Base-by-base conservation (phyloP, 1,140 invertebrate species). In the Holotrichia oblita region DNA sequence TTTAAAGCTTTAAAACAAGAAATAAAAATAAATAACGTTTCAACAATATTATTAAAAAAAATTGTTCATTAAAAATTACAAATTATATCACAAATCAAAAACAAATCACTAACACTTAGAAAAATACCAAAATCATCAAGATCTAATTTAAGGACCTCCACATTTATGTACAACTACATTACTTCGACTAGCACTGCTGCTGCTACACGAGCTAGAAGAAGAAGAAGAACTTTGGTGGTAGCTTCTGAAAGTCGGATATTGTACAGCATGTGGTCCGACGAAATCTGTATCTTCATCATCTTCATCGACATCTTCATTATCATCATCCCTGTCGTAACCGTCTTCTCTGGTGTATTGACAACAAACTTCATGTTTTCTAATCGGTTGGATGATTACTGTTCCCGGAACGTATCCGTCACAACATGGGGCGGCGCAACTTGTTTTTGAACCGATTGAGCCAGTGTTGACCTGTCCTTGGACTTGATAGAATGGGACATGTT, bases 341-440 rank as follows among this genome's bases (percentile, higher is more conserved):
- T 69, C 61, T 2, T 69, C 61, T 9, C 42, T 3, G 40, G 61
- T 44, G 12, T 20, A 20, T 72, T 77, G 10, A 10, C 12, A 17
- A 8, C 17, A 41, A 7, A 74, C 40, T 20, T 74, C 17, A 12
- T 40, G 34, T n/a, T 81, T 81, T 0, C 74, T 79, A 0, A 81
- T 22, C 20, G 74, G 64, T 20, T 77, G 77, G 22, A 78, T 76
- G 64, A 82, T 79, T 3, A 83, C 80, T 59, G 74, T 80, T 17
- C 82, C 82, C 2, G 82, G 82, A 9, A 77, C 44, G 78, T 75
- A 83, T 3, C 81, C 80, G 59, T 82, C 79, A 69, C 78, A 55
- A 74, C 78, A 79, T 27, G 40, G 24, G 9, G 64, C 24, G 0
- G 14, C 61, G 22, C 61, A 69, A 8, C 8, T 14, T 3, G 61